phyloP scores from a whole-genome alignment of 1,140 invertebrate genomes.

The Dreissena polymorpha region DNA sequence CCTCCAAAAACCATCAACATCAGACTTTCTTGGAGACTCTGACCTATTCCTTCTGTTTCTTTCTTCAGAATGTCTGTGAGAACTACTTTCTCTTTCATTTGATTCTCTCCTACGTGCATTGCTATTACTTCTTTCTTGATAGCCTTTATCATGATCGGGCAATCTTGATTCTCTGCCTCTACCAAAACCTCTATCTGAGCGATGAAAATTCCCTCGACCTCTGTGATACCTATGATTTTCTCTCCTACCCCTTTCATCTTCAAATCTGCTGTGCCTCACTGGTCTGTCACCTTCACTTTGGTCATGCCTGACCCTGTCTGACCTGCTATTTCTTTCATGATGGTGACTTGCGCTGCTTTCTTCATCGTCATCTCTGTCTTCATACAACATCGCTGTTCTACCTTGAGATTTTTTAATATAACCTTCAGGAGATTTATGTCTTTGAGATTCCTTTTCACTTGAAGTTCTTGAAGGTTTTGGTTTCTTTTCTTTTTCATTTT shows the following conservation, averaged over 20 bases:
- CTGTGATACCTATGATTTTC: background rate
- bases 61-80: slow-evolving; percentile 1
- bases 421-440: background rate
- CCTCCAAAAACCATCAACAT: background rate
- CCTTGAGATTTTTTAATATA: background rate
- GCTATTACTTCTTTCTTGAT: background rate
- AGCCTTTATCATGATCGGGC: background rate
- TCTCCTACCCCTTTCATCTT: background rate
- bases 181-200: background rate
- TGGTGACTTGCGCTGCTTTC: too few relatives aligned
- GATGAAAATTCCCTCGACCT: background rate
- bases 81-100: background rate
- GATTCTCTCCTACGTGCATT: background rate
- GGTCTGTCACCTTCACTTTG: too few relatives aligned
- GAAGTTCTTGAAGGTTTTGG: too few relatives aligned
- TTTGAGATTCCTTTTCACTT: too few relatives aligned
- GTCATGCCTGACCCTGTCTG: too few relatives aligned
- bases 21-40: background rate
- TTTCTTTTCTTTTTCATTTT: background rate
- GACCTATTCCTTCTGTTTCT: background rate
- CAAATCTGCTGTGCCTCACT: background rate
- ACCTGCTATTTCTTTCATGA: too few relatives aligned
- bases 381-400: background rate
- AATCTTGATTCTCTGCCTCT: background rate
- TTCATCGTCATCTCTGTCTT: background rate